Evolutionary conservation across 2,113 vertebrate genomes (phyloP), one percentile per base, ranked within the genome.

Genomic region (Lagenorhynchus albirostris): DNA sequence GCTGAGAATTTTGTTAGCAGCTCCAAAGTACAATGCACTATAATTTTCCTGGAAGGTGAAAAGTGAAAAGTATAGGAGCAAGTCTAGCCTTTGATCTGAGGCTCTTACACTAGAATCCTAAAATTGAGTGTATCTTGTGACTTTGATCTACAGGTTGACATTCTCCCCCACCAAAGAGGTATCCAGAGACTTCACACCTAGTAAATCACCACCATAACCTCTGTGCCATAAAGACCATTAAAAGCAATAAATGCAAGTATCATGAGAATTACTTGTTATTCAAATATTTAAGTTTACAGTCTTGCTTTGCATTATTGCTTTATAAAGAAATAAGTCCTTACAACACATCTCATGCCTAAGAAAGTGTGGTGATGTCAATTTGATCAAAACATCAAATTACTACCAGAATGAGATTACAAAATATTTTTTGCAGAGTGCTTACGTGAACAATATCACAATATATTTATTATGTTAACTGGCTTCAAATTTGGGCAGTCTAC

Each of bases 11-110:
- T 97, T 98, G 76, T 85, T 92, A 1, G 0, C 44, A 23, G 8
- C 60, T 95, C 91, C 14, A 91, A 96, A 94, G 63, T 0, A 6
- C 95, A 95, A 95, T 76, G 77, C 10, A 0, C 0, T 83, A 1
- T 5, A 58, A 60, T 83, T 92, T 96, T 97, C 95, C 83, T 89
- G 79, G 87, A 97, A 97, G 83, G 86, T 97, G 89, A 98, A 96
- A 96, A 81, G 84, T 94, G 91, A 98, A 0, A 50, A 97, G 90
- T 50, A 50, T n/a, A 98, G 89, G 68, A 80, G 0, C 18, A 80
- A 62, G 0, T 85, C 94, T 96, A 97, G 26, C 0, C 0, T 71
- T 17, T 33, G 68, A 4, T 94, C 91, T 97, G 53, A 47, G 81
- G 20, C 7, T 88, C 71, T 92, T 83, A 91, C 3, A 33, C 25